Percentiles rank a stretch among this genome's conserved stretches.
phyloP scores from a whole-genome alignment of 2,113 vertebrate species.

The Tachuris rubrigastra region DNA sequence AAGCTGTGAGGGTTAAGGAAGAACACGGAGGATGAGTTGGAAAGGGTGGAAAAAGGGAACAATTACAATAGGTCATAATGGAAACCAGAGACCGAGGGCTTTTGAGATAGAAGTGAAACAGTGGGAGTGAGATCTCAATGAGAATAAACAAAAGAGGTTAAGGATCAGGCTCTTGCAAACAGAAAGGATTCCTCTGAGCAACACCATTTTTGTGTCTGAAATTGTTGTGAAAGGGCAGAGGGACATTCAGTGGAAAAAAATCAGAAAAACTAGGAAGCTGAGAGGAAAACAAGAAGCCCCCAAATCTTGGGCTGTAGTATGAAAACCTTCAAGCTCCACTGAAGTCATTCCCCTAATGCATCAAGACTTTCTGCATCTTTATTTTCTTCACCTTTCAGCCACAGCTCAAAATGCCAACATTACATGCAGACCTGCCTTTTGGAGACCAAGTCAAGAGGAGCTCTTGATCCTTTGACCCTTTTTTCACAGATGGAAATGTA shows the following conservation, averaged over 20 bases:
- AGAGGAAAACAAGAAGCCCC: neutral
- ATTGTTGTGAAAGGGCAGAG: neutral
- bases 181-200: neutral
- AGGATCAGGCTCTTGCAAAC: neutral
- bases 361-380: neutral
- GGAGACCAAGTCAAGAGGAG: neutral
- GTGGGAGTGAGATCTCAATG: neutral
- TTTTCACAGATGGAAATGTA: neutral
- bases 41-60: neutral
- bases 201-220: neutral
- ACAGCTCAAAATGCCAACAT: neutral
- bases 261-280: neutral
- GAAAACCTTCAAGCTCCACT: neutral
- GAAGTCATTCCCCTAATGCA: neutral
- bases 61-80: neutral
- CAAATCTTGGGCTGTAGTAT: neutral
- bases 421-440: neutral
- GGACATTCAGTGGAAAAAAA: neutral
- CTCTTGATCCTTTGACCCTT: neutral
- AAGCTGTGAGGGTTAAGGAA: neutral
- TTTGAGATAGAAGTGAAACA: neutral
- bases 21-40: neutral
- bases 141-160: neutral
- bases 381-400: neutral
- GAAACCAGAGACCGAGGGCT: neutral